Evolutionary conservation across 2,797 vertebrate species (phyloP).

Genomic region (Eptatretus atami): DNA sequence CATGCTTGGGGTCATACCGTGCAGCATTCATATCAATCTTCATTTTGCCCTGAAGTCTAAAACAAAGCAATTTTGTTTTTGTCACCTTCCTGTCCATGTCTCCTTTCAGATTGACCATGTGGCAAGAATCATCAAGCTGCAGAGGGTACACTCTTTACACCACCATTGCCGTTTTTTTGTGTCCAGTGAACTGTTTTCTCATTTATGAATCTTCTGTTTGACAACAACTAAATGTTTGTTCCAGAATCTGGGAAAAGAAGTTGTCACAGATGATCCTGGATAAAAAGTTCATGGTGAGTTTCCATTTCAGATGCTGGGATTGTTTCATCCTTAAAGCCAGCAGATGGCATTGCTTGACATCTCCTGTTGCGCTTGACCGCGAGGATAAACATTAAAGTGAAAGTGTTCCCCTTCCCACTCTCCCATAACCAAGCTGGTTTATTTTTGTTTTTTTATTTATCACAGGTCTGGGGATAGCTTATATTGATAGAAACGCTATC

Average conservation of each 20-base stretch:
- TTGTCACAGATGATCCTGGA: constrained; percentile 94
- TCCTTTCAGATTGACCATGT: constrained; percentile 58
- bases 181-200: too few species aligned
- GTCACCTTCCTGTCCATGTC: constrained; percentile 10
- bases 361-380: too few species aligned
- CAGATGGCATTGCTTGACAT: too few species aligned
- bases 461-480: too few species aligned
- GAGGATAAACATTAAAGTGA: too few species aligned
- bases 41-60: not conserved
- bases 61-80: not conserved
- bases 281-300: constrained; percentile 66
- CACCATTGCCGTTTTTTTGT: not conserved
- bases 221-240: constrained; percentile 9
- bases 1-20: not conserved
- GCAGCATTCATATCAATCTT: not conserved
- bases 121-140: constrained; percentile 77
- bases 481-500: too few species aligned
- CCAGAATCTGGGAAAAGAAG: constrained; percentile 76
- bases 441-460: too few species aligned
- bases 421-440: too few species aligned
- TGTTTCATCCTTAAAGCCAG: too few species aligned
- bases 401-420: too few species aligned
- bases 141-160: constrained; percentile 29
- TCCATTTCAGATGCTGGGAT: not conserved
- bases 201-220: not conserved